Evolutionary conservation across 1,140 invertebrate species (phyloP).

Genomic region (Cydia splendana): DNA sequence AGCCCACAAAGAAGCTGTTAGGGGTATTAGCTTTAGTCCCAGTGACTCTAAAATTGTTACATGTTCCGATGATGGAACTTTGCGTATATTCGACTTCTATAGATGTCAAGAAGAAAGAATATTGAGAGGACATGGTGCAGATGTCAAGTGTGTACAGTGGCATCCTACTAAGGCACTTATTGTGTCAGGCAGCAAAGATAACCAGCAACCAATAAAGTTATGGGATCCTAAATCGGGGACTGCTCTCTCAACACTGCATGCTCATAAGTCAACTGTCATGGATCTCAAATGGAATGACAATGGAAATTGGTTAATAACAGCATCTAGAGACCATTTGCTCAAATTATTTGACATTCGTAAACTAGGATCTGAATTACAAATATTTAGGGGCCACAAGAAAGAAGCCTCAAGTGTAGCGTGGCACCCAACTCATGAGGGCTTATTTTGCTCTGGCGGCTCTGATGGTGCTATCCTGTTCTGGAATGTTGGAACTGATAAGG

Average conservation of each 20-base stretch:
- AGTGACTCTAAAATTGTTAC: slow-evolving; percentile 99
- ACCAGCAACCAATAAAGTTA: slow-evolving; percentile 99
- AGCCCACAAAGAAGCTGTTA: slow-evolving; percentile 99
- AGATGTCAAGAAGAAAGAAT: slow-evolving; percentile 98
- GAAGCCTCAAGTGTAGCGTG: slow-evolving; percentile 98
- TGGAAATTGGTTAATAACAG: slow-evolving; percentile 99
- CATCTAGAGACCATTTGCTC: slow-evolving; percentile 97
- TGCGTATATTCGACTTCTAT: slow-evolving; percentile 99
- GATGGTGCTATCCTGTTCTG: slow-evolving; percentile 99
- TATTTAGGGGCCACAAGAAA: slow-evolving; percentile 98
- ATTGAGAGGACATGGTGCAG: slow-evolving; percentile 98
- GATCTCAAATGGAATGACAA: slow-evolving; percentile 99
- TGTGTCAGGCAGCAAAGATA: slow-evolving; percentile 99
- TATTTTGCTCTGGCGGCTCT: slow-evolving; percentile 98
- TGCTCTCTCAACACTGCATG: slow-evolving; percentile 94
- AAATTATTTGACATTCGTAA: slow-evolving; percentile 99
- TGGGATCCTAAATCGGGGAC: slow-evolving; percentile 99
- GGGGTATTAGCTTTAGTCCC: slow-evolving; percentile 99
- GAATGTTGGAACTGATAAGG: slow-evolving; percentile 98
- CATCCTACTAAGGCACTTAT: slow-evolving; percentile 98
- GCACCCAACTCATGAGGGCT: slow-evolving; percentile 98
- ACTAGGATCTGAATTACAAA: slow-evolving; percentile 95
- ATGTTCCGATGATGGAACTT: slow-evolving; percentile 99
- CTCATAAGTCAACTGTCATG: slow-evolving; percentile 99
- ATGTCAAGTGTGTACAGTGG: slow-evolving; percentile 99